These are phyloP conservation scores for Tinamus major DNA, from an alignment of 2,797 vertebrate species.

Conservation along the genomic window DNA sequence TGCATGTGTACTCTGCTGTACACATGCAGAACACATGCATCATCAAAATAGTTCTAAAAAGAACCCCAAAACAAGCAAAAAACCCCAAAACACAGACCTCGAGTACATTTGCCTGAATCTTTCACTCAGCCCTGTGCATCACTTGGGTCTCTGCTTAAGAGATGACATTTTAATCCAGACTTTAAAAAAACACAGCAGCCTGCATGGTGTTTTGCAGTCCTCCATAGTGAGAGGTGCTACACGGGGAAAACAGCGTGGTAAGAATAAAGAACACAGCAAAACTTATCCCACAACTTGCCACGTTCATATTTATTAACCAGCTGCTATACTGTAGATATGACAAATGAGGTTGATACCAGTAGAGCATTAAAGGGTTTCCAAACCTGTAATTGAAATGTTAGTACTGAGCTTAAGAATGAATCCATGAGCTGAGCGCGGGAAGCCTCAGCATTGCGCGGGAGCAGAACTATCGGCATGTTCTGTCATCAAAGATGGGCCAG, in stretches of 20 bases:
- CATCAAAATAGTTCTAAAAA: not conserved
- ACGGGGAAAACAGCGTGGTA: not conserved
- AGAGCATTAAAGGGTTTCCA: not conserved
- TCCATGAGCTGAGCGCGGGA: not conserved
- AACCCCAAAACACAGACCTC: no score
- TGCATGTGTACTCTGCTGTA: not conserved
- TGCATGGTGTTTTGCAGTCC: not conserved
- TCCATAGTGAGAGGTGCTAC: not conserved
- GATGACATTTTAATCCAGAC: not conserved
- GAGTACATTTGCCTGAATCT: not conserved
- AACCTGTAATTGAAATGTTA: not conserved
- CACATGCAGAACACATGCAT: fast-evolving
- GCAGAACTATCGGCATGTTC: not conserved
- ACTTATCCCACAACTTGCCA: not conserved
- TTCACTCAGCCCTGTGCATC: not conserved
- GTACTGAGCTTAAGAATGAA: not conserved
- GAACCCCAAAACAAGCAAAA: no score
- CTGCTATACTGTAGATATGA: not conserved
- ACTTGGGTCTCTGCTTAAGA: not conserved
- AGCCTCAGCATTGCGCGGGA: not conserved
- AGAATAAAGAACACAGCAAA: not conserved
- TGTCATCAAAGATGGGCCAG: slow-evolving; percentile 24
- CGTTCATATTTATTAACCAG: not conserved
- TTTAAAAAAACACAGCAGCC: not conserved
- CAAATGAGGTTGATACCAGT: not conserved